Evolutionary conservation across 2,888 invertebrate species (phyloP), one percentile per base, ranked within the genome.

Genomic region (Zhengitettix transpicula): DNA sequence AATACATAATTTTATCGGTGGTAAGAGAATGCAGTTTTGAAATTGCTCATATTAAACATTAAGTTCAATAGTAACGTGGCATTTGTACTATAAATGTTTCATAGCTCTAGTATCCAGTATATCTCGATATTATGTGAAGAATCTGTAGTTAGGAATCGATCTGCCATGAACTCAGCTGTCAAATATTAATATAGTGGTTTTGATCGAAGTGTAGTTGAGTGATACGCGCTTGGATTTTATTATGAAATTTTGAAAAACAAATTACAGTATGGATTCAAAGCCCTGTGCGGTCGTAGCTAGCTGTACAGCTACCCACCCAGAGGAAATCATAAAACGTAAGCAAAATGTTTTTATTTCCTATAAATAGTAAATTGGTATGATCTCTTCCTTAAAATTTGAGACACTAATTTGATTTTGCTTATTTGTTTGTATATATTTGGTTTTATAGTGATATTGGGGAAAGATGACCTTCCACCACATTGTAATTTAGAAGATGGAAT

Each of bases 401-500:
- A 9, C 17, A 14, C 9, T 52, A 58, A 14, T 52, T 52, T 40
- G 12, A 42, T 58, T 58, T 51, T 12, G n/a, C 9, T 10, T 51
- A 1, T 47, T 47, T 3, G 5, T 47, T 1, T 51, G 16, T 10
- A n/a, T 17, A 54, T 5, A n/a, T 58, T 51, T 44, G 42, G 41
- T 52, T n/a, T 62, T 64, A 11, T 58, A 65, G 66, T 65, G 54
- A 65, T 66, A 28, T 60, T 65, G 59, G 64, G 62, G 17, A 60
- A 62, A 40, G 63, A 64, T 56, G 63, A 64, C 28, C 56, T 69
- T 17, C 67, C 70, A 42, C 69, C 71, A 61, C 66, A 65, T n/a
- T 60, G 68, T 10, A 64, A 66, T 14, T 64, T 69, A 16, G 65
- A 69, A 58, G 68, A 70, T 15, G 68, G 71, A 56, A 64, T 71